phyloP scores from a whole-genome alignment of 2,888 invertebrate genomes.

The Drosophila yooni region DNA sequence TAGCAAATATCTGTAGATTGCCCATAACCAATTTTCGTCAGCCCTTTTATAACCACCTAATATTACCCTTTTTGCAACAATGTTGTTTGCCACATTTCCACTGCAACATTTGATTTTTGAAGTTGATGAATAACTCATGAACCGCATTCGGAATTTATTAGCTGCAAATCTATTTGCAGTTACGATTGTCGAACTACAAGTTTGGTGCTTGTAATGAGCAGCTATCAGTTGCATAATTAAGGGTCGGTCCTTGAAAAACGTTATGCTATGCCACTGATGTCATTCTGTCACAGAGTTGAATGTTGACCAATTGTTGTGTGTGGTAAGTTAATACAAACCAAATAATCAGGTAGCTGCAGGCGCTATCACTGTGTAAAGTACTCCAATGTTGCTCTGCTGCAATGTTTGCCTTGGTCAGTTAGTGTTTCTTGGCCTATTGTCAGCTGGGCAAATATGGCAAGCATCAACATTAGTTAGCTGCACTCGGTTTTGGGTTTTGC shows the following conservation, averaged over 20 bases:
- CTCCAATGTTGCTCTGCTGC: constrained; percentile 3
- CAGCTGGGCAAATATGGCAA: constrained; percentile 56
- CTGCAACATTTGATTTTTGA: not conserved
- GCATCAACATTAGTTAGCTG: constrained; percentile 62
- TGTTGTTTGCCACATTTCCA: not conserved
- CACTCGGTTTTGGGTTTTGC: constrained; percentile 32
- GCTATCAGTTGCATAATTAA: constrained; percentile 27
- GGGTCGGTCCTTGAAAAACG: constrained; percentile 15
- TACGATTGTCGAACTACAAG: not conserved
- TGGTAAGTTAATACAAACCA: constrained; percentile 47
- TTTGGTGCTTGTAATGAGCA: constrained; percentile 17
- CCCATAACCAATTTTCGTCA: not conserved
- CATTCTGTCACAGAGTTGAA: not conserved
- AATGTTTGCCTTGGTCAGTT: constrained; percentile 44
- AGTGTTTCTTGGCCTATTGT: constrained; percentile 38
- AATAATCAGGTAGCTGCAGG: constrained; percentile 42
- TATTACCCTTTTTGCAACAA: not conserved
- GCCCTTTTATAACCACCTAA: not conserved
- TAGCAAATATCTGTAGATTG: not conserved
- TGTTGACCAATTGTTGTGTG: constrained; percentile 10
- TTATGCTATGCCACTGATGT: not conserved
- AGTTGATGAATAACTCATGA: not conserved
- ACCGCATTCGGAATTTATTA: constrained; percentile 4
- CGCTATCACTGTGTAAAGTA: constrained; percentile 15
- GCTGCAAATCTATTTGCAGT: constrained; percentile 12